Conservation (phyloP, 2,797 vertebrate species). For the Craterocephalus amniculus region DNA sequence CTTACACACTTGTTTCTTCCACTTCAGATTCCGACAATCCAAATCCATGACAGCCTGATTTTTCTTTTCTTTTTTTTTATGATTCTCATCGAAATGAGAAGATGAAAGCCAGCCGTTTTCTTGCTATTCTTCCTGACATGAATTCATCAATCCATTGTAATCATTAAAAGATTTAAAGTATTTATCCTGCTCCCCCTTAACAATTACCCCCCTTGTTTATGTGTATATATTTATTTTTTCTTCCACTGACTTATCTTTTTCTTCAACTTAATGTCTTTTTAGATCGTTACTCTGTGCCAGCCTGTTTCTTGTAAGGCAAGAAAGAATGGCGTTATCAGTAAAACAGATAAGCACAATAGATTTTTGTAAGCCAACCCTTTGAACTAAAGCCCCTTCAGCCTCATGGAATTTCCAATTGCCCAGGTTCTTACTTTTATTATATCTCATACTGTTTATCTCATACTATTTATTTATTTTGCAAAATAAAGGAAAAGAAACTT, state of each 20-base stretch:
- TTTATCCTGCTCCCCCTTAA: neutral
- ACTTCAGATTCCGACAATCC: slow-evolving; percentile 27
- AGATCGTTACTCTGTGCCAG: neutral
- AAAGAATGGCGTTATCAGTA: slow-evolving; percentile 54
- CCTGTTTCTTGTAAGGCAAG: slow-evolving; percentile 20
- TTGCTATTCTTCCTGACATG: neutral
- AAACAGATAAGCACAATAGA: slow-evolving; percentile 54
- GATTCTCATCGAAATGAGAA: no score
- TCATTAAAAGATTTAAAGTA: neutral
- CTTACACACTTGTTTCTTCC: neutral
- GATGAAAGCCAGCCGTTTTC: neutral
- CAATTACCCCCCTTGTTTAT: neutral
- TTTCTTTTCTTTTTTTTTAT: no score
- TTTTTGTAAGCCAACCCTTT: slow-evolving; percentile 23
- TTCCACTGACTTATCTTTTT: neutral
- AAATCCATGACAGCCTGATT: slow-evolving; percentile 23
- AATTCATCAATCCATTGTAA: slow-evolving; percentile 11
- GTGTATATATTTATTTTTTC: neutral
- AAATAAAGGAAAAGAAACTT: neutral
- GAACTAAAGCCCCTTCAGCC: slow-evolving; percentile 47
- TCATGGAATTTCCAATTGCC: slow-evolving; percentile 48
- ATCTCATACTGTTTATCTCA: no score
- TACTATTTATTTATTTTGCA: neutral
- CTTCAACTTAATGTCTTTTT: neutral
- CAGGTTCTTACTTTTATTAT: slow-evolving; percentile 15